These are phyloP conservation scores for Pantherophis vulpinus DNA, from an alignment of 2,797 vertebrate genomes.

Conservation along the genomic window DNA sequence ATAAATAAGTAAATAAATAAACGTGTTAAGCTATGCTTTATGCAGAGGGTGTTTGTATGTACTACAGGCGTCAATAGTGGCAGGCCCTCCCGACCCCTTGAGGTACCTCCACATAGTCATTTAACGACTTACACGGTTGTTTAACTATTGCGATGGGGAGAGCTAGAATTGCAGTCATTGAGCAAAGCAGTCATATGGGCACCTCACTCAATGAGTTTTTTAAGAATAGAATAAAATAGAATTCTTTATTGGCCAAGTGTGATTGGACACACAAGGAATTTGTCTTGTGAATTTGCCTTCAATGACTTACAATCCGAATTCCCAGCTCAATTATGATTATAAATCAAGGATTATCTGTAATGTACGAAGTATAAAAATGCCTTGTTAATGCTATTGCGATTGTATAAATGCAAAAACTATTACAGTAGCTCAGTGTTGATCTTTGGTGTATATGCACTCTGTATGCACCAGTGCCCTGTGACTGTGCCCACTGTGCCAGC, in stretches of 20 bases:
- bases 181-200: not conserved
- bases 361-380: not conserved
- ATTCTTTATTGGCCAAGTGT: too few species aligned
- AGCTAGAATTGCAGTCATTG: not conserved
- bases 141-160: not conserved
- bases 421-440: not conserved
- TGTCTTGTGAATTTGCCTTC: not conserved
- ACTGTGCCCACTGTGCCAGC: not conserved
- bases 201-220: not conserved
- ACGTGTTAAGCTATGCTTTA: not conserved
- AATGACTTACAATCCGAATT: not conserved
- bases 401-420: not conserved
- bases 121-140: not conserved
- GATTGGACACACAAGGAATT: too few species aligned
- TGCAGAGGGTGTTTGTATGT: not conserved
- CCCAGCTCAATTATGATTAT: not conserved
- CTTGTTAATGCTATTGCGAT: not conserved
- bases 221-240: too few species aligned
- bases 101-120: not conserved
- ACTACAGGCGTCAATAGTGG: not conserved
- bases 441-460: not conserved
- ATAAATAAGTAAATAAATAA: not conserved
- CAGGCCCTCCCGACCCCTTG: not conserved
- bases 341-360: not conserved
- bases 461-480: not conserved